Base-by-base conservation (phyloP, 2,797 vertebrate genomes). In the Macroramphosus scolopax region DNA sequence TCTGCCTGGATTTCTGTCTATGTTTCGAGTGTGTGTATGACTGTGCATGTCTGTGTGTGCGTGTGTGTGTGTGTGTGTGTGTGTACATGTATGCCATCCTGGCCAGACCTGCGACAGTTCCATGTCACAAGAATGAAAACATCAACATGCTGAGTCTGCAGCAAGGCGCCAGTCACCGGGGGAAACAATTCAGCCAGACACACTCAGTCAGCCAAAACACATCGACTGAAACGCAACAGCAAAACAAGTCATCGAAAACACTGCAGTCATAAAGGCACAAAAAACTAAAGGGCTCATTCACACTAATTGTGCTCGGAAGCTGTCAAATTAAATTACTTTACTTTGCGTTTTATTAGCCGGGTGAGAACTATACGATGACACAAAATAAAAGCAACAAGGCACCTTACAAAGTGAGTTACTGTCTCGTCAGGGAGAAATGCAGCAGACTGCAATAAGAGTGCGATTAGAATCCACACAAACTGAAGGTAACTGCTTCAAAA, bases 61-160 rank as follows among this genome's bases (percentile, higher is more conserved):
- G 38, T 38, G 20, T 33, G 17, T 7, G 16, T 31, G 17, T 22
- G 4, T 28, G 1, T 44, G 34, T 25, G 32, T 38, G 15, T 48
- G 2, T 8, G 17, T 22, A 26, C 33, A 43, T 43, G 29, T 57
- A 47, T 67, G 36, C 38, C 22, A 37, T 32, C 31, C 17, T 51
- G 64, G 49, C 56, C 58, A 46, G 59, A 63, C 30, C 70, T 52
- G 74, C 53, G 24, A 75, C 75, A 65, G 60, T 56, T 78, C 35
- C 47, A 66, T 80, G 75, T 83, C 83, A 84, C 81, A 77, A 82
- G 82, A 80, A 61, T 50, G 54, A 83, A 85, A 84, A 85, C 81
- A 83, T 83, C 73, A 84, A 85, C 80, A 82, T 80, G 84, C 84
- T 78, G 78, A 84, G 78, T 86, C 68, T 78, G 84, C 86, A 83